Evolutionary conservation across 2,888 invertebrate species (phyloP).

Genomic region (Axea sp.): DNA sequence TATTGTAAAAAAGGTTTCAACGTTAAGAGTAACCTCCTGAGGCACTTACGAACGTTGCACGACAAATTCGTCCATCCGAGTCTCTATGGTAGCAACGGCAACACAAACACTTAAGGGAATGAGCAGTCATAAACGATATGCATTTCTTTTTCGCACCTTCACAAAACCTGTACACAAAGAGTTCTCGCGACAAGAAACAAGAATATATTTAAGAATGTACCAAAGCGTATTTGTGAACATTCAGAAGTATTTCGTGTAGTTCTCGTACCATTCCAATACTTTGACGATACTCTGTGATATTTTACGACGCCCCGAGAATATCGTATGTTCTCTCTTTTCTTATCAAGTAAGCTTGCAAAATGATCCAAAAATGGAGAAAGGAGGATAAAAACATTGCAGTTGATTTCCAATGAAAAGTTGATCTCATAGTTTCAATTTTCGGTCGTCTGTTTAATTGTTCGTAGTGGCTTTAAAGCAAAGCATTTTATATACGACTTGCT

Average conservation of each 20-base stretch:
- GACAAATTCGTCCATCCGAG: constrained; percentile 83
- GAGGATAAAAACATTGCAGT: no score
- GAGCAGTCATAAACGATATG: constrained; percentile 1
- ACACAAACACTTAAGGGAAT: constrained; percentile 73
- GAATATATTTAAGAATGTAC: constrained; percentile 43
- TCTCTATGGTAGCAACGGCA: constrained; percentile 77
- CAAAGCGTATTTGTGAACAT: constrained; percentile 53
- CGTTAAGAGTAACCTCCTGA: constrained; percentile 87
- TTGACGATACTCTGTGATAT: constrained; percentile 60
- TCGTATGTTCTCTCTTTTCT: no score
- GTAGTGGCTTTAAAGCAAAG: no score
- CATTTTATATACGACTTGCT: no score
- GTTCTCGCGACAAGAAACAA: constrained; percentile 20
- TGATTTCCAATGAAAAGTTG: no score
- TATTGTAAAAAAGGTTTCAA: constrained; percentile 89
- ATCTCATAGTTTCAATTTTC: no score
- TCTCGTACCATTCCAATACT: constrained; percentile 58
- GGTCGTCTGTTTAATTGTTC: no score
- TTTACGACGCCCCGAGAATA: constrained; percentile 41
- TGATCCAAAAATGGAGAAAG: no score
- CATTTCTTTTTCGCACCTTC: constrained; percentile 40
- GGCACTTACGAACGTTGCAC: constrained; percentile 87
- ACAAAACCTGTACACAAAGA: constrained; percentile 48
- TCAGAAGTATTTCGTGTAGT: constrained; percentile 55
- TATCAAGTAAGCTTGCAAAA: no score